Conservation (phyloP, 1,140 invertebrate genomes). For the Drosophila mojavensis region DNA sequence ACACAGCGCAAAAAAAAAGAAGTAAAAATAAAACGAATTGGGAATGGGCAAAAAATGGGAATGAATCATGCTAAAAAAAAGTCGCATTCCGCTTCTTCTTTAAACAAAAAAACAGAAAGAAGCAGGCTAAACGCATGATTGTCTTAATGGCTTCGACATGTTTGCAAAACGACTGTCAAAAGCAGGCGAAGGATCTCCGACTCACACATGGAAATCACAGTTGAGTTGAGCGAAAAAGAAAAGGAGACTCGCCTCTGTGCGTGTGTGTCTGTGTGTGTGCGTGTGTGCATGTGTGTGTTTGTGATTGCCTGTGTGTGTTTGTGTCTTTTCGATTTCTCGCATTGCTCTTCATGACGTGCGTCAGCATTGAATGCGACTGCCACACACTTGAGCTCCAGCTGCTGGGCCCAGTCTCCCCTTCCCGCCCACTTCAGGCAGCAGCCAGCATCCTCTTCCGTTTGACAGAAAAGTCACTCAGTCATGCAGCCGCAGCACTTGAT, state of each 20-base stretch:
- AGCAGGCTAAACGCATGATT: conserved; percentile 67
- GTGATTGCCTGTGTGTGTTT: conserved; percentile 26
- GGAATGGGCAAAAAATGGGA: conserved; percentile 23
- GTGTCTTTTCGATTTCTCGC: conserved; percentile 74
- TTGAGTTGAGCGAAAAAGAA: conserved; percentile 11
- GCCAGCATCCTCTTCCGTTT: conserved; percentile 40
- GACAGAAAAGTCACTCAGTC: conserved; percentile 76
- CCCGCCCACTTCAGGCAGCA: neutral
- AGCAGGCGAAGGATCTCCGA: conserved; percentile 58
- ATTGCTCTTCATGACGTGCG: conserved; percentile 51
- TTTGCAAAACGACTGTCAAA: conserved; percentile 83
- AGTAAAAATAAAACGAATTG: conserved; percentile 26
- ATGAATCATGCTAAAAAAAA: conserved; percentile 32
- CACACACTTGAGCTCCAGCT: conserved; percentile 53
- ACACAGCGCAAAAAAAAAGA: conserved; percentile 43
- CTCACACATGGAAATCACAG: conserved; percentile 39
- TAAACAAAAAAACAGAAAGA: conserved; percentile 10
- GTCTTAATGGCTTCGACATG: conserved; percentile 83
- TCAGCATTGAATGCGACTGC: conserved; percentile 36
- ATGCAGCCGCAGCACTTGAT: conserved; percentile 70
- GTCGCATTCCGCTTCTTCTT: conserved; percentile 2
- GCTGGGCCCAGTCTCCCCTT: neutral
- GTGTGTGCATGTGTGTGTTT: conserved; percentile 8
- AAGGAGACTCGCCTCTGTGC: too few species aligned
- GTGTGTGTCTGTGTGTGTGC: conserved; percentile 18